Base-by-base conservation (phyloP, 2,113 vertebrate genomes). In the Saccopteryx bilineata region DNA sequence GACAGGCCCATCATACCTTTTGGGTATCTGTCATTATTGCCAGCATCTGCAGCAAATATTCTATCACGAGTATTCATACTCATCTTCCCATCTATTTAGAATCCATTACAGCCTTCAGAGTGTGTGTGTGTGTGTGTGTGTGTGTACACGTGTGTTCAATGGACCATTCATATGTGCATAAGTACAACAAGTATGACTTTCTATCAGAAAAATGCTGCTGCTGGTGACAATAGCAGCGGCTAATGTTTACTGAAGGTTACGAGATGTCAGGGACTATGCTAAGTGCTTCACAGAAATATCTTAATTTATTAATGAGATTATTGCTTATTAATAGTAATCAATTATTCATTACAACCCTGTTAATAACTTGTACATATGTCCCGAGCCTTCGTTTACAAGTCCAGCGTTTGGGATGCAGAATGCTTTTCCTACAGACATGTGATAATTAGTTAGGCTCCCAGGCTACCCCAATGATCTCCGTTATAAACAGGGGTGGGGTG, bases 251-350 rank as follows among this genome's bases (percentile, higher is more conserved):
- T 69, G 46, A 84, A 88, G 50, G 28, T 92, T 68, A 69, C n/a
- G 24, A 5, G 18, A 71, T 15, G 23, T 28, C 72, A 91, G 21
- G 52, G 56, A 48, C 4, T 26, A 4, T 31, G 69, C 68, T 74
- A 66, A 85, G 18, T 65, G 63, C 52, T 83, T 86, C 89, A 81
- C 8, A 72, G n/a, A 33, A 94, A 87, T 6, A 66, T 10, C 46
- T 78, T 95, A 48, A 93, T 65, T 90, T 96, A 90, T 87, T 84
- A 69, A 74, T 82, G 84, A 87, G 63, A 90, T 61, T 95, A 87
- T 6, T 91, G 46, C 28, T 94, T 93, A 94, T 82, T 93, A 84
- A 84, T 90, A 31, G 21, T 28, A 75, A 93, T 79, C 82, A 80
- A 92, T 80, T 68, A 95, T 85, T 93, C 54, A 95, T 66, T 15